These are phyloP conservation scores for Luscinia luscinia DNA, from an alignment of 2,797 vertebrate species.

Conservation along the genomic window DNA sequence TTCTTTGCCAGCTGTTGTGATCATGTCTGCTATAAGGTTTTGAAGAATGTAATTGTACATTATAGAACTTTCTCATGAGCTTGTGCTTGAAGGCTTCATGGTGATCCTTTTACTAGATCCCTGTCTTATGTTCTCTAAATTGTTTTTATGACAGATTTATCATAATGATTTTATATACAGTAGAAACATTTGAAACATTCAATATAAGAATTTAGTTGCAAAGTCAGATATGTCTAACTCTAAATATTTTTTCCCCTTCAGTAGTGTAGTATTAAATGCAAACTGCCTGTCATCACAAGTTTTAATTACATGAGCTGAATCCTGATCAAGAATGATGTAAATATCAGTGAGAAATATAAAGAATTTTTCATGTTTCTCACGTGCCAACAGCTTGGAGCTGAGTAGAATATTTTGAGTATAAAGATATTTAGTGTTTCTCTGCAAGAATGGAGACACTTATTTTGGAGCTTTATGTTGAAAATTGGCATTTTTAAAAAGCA, in stretches of 20 bases:
- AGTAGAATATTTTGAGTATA: conserved; percentile 2
- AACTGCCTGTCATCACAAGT: background rate
- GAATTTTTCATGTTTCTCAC: background rate
- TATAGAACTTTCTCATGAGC: background rate
- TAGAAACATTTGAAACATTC: background rate
- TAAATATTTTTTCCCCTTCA: background rate
- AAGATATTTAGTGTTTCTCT: conserved; percentile 40
- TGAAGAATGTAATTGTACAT: background rate
- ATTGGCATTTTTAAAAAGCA: conserved; percentile 1
- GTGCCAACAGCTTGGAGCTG: conserved; percentile 15
- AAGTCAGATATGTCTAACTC: background rate
- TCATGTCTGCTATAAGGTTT: background rate
- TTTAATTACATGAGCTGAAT: background rate
- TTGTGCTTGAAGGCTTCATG: background rate
- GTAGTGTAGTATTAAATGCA: background rate
- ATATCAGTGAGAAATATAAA: background rate
- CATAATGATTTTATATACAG: background rate
- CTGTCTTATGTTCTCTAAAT: background rate
- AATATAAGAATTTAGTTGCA: background rate
- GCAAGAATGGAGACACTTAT: background rate
- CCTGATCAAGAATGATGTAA: background rate
- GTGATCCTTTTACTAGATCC: background rate
- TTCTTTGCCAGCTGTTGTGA: background rate
- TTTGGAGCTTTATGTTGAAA: conserved; percentile 32
- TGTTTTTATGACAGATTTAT: background rate